Base-by-base conservation (phyloP, 1,140 invertebrate genomes). In the Zophobas atratus region DNA sequence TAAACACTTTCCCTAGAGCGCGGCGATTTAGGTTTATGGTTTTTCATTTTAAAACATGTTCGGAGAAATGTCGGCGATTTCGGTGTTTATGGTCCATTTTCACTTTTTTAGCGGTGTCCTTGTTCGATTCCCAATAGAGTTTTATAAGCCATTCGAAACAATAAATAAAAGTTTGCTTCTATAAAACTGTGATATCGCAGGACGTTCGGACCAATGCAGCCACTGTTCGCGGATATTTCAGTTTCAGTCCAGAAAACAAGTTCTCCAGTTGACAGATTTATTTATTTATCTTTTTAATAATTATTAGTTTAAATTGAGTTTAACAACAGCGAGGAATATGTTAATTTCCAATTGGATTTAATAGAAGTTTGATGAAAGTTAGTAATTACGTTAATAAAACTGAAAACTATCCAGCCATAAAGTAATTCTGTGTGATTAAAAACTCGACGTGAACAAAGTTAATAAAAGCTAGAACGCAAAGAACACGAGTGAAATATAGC, bases 151-250 rank as follows among this genome's bases (percentile, higher is more conserved):
- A 56, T 72, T 72, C 70, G 48, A 72, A 72, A 72, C 70, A 72
- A 72, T 72, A 72, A 72, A 72, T 72, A 72, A 72, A 72, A 72
- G 46, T 72, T 72, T 53, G 48, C 70, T 72, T 36, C 70, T 43
- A 72, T 72, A 72, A 51, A 72, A 51, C 70, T 32, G 46, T 48
- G 35, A 72, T 72, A 72, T 72, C 70, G 38, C 48, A 56, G 70
- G 48, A 56, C 70, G 46, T 56, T 72, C 48, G 51, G 70, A 36
- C 48, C 48, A 72, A 38, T 72, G 70, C 70, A 70, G 35, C 55
- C 4, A 35, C 4, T 33, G 70, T 72, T 72, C 20, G 70, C 43
- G 49, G 33, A 53, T 49, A 53, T 71, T 71, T 51, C 70, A 51
- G 43, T 36, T 51, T 71, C 38, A 38, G 20, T 32, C 48, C n/a